Evolutionary conservation across 2,888 invertebrate species (phyloP).

Genomic region (Scrobipalpa costella): DNA sequence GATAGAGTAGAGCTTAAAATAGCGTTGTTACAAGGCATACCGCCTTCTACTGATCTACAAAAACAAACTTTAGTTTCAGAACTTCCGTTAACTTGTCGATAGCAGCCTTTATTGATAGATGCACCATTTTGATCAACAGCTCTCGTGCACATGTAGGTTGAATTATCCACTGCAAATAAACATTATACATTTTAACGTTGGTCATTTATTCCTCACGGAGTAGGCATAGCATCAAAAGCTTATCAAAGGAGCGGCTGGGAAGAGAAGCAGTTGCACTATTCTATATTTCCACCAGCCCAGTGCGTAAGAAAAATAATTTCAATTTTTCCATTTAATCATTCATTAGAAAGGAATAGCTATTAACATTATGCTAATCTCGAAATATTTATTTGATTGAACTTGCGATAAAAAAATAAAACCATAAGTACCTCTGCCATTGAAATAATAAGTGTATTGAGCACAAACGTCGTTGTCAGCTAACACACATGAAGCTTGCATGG

Average conservation of each 20-base stretch:
- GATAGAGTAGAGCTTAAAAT: neutral
- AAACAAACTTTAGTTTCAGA: constrained; percentile 64
- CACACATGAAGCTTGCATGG: constrained; percentile 77
- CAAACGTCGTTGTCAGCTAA: constrained; percentile 83
- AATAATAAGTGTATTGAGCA: constrained; percentile 83
- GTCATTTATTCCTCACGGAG: too few species aligned
- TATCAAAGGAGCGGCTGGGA: too few species aligned
- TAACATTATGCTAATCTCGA: too few species aligned
- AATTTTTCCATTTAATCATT: too few species aligned
- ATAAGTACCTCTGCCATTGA: constrained; percentile 82
- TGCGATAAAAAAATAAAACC: too few species aligned
- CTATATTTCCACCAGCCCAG: too few species aligned
- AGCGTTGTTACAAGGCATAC: constrained; percentile 61
- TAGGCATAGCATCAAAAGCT: too few species aligned
- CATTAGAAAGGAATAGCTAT: too few species aligned
- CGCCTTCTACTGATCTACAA: constrained; percentile 63
- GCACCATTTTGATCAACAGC: constrained; percentile 73
- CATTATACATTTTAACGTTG: neutral
- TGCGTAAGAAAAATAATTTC: neutral
- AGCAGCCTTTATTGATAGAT: constrained; percentile 81
- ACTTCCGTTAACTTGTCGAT: constrained; percentile 71
- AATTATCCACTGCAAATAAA: constrained; percentile 82
- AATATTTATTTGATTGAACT: too few species aligned
- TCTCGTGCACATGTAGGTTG: constrained; percentile 86
- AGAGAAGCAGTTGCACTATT: too few species aligned